Evolutionary conservation across 2,888 invertebrate species (phyloP), one percentile per base, ranked within the genome.

Genomic region (Graphium colonna): DNA sequence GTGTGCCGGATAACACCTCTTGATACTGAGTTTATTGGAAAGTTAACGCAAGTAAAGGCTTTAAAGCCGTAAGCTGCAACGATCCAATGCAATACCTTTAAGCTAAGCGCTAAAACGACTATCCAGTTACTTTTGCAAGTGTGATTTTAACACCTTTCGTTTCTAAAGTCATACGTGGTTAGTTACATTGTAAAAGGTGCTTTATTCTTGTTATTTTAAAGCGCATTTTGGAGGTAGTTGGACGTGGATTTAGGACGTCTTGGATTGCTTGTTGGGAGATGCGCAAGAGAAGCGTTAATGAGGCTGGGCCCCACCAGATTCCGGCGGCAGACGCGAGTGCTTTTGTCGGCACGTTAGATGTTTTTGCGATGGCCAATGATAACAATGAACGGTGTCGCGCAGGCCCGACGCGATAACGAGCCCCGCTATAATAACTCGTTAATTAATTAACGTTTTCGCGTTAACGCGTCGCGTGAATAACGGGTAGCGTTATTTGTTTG

Each of bases 301-400:
- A 89, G 88, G 78, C 71, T 67, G 71, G 76, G 77, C 78, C 76
- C 79, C 75, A 72, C 74, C 73, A 77, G 79, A 88, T 84, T 86
- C 87, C 85, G 60, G 64, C 73, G 76, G 82, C 77, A 69, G 86
- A 80, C 77, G 75, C 77, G 79, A 79, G 79, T 74, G 79, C 87
- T 82, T 88, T 89, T 88, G 88, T 88, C 88, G 88, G 88, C 84
- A 70, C 73, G 77, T 76, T 71, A 71, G 71, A 68, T 73, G 76
- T 88, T 88, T 88, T 88, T 89, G 86, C 78, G 88, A 89, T 88
- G 71, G 60, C 77, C 77, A 81, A 69, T 83, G 88, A 89, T 89
- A 85, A 83, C 80, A 79, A 81, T 76, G 79, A 74, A 75, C 79
- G 79, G 82, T 77, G 82, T 78, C 73, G 77, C 71, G 77, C 75